Evolutionary conservation across 37 sponge, comb jelly and placozoan genomes (phyloP).

Genomic region (Halisarca cf. caerulea): DNA sequence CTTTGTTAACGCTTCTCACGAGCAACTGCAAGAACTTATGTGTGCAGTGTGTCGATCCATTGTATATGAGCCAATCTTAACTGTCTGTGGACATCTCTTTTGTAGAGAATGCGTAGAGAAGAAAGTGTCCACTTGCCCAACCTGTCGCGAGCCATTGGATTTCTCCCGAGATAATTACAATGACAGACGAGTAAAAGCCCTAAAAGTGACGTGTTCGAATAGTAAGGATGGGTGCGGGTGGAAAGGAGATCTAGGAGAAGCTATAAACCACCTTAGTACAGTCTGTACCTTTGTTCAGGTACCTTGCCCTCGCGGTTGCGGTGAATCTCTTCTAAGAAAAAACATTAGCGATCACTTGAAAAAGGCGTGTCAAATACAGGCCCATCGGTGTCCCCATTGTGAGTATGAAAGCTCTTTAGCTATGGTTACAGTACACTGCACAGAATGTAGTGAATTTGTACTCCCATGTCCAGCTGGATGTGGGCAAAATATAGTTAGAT

Average conservation of each 20-base stretch:
- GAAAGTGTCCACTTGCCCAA: not conserved
- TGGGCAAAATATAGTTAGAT: not conserved
- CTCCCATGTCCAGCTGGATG: constrained; percentile 23
- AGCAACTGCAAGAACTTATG: not conserved
- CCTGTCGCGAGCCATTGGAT: too few species aligned
- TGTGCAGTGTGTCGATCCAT: not conserved
- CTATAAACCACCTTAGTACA: not conserved
- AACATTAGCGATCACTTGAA: not conserved
- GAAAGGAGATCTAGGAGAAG: constrained; percentile 29
- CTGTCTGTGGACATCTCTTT: constrained; percentile 9
- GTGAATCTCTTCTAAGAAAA: too few species aligned
- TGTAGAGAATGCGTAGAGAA: constrained; percentile 2
- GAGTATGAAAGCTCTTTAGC: not conserved
- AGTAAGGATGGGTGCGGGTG: constrained; percentile 35
- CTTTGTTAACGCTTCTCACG: not conserved
- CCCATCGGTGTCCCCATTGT: constrained; percentile 1
- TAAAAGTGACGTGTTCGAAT: constrained; percentile 30
- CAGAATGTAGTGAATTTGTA: not conserved
- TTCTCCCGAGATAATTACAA: not conserved
- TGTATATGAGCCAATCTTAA: not conserved
- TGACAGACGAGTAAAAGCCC: not conserved
- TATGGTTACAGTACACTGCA: not conserved
- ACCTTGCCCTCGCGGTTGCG: not conserved
- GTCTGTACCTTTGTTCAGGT: not conserved
- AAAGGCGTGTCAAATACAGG: not conserved